phyloP scores from a whole-genome alignment of 1,140 invertebrate species.

The Anastrepha obliqua region DNA sequence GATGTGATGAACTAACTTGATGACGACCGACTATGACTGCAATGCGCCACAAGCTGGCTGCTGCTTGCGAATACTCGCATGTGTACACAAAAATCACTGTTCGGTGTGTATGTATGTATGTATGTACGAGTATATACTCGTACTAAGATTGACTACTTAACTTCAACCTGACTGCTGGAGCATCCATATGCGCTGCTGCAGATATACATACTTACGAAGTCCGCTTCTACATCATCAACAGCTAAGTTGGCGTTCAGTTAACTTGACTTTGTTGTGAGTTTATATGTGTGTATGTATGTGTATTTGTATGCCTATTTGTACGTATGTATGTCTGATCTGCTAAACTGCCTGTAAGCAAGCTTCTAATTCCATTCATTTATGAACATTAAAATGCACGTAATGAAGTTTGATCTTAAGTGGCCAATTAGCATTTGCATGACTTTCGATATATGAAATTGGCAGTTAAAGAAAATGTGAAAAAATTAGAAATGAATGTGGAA shows the following conservation, averaged over 20 bases:
- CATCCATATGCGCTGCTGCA: neutral
- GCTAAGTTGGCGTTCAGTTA: neutral
- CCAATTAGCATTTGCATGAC: constrained; percentile 43
- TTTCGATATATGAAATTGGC: neutral
- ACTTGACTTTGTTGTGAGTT: neutral
- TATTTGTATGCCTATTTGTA: neutral
- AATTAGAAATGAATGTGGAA: too few relatives aligned
- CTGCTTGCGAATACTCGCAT: neutral
- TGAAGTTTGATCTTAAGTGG: constrained; percentile 51
- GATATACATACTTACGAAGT: neutral
- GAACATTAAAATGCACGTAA: constrained; percentile 42
- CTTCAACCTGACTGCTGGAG: neutral
- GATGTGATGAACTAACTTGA: neutral
- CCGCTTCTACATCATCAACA: neutral
- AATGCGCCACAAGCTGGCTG: neutral
- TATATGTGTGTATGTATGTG: neutral
- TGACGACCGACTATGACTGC: neutral
- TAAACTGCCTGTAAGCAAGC: neutral
- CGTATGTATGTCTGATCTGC: neutral
- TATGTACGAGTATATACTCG: neutral
- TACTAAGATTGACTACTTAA: neutral
- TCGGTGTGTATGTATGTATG: too few relatives aligned
- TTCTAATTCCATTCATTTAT: constrained; percentile 44
- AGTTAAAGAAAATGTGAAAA: constrained; percentile 14
- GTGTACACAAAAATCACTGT: neutral